Base-by-base conservation (phyloP, 1,140 invertebrate species). In the Mesaphorura yosii region DNA sequence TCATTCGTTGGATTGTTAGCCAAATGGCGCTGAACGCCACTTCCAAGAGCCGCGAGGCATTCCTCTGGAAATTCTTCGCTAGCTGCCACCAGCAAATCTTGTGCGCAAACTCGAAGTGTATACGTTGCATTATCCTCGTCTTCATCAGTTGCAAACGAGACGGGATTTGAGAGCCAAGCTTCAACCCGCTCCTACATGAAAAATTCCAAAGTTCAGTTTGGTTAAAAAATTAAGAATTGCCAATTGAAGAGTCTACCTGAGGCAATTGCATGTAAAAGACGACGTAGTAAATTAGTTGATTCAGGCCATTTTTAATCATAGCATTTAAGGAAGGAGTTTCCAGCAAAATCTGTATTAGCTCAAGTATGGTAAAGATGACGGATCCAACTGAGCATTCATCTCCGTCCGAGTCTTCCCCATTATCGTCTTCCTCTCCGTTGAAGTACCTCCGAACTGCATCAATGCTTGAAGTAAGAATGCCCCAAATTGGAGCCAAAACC, bases 241-340 rank as follows among this genome's bases (percentile, higher is more conserved):
- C n/a, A n/a, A n/a, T 12, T 23, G 26, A 46, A 22, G 46, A 3
- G 20, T 85, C 81, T 61, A 86, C 81, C 55, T 84, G 79, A 3
- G 82, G 83, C 48, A 87, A 79, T 71, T 86, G 82, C 77, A 82
- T 82, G 57, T 82, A 84, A 28, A 84, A 72, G 34, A 87, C 76
- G 20, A 81, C 72, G 61, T 84, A 83, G 64, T 84, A 86, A 41
- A 86, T 73, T 2, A 87, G 69, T 65, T 88, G 81, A 22, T 77
- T 70, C 23, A 84, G 62, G 1, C 79, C 77, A 64, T 78, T 77
- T 59, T 79, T 79, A 0, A 87, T 70, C n/a, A 77, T 19, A 17
- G 27, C 39, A 29, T 53, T 57, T 12, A 50, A 42, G n/a, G 50
- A 37, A 15, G 40, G 20, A 19, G 27, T 29, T 42, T 51, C 48